Percentiles rank a stretch among this genome's conserved stretches.
Conservation (phyloP, 2,113 vertebrate genomes). For the Himantopus leucocephalus region DNA sequence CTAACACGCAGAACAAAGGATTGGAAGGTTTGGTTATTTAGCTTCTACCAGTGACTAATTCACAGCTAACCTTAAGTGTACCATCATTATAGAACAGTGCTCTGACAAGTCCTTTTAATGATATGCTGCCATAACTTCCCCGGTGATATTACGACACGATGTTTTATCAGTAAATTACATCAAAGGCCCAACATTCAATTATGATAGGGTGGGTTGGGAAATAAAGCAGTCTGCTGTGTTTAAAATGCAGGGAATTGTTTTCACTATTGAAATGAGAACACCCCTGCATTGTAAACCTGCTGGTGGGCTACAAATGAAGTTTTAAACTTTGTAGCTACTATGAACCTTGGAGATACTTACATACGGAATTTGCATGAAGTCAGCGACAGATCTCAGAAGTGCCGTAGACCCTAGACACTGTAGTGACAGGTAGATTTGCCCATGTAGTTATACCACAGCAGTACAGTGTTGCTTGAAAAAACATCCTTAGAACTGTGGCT, state of each 20-base stretch:
- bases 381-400: neutral
- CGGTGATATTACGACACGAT: neutral
- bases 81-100: neutral
- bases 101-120: slow-evolving; percentile 18
- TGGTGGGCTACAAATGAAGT: neutral
- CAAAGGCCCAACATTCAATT: neutral
- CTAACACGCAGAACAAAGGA: neutral
- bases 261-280: neutral
- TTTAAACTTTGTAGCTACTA: neutral
- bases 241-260: neutral
- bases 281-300: neutral
- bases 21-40: neutral
- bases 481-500: neutral
- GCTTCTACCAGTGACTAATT: slow-evolving; percentile 37
- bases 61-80: neutral
- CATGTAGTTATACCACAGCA: accelerated
- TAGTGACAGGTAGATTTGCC: neutral
- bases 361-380: neutral
- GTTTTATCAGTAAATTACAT: slow-evolving; percentile 24
- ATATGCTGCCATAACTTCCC: neutral
- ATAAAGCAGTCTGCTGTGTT: neutral
- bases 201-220: neutral
- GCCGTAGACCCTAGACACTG: neutral
- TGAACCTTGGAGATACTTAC: neutral
- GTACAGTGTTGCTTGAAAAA: neutral